Evolutionary conservation across 1,140 invertebrate species (phyloP).

Genomic region (Bathynomus jamesi): DNA sequence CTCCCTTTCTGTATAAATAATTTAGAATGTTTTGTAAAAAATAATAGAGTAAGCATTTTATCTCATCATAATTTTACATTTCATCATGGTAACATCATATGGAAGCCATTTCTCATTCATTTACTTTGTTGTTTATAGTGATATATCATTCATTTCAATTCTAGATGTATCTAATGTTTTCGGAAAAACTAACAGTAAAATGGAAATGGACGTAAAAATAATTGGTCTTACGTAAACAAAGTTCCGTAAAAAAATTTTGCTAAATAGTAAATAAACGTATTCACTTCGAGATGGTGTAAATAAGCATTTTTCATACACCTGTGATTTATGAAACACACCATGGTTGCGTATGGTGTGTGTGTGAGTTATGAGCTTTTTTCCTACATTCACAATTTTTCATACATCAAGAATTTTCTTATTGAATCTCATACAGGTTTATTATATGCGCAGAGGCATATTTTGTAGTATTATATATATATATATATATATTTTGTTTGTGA

Average conservation of each 20-base stretch:
- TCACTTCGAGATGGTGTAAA: too few species aligned
- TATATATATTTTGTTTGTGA: too few species aligned
- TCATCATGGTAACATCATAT: too few species aligned
- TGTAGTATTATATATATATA: neutral
- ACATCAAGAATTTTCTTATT: neutral
- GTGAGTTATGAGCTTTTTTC: neutral
- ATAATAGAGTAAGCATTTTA: constrained; percentile 20
- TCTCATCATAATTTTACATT: constrained; percentile 21
- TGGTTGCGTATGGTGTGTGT: neutral
- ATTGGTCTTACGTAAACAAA: neutral
- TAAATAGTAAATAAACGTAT: neutral
- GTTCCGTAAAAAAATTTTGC: neutral
- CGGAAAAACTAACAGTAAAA: neutral
- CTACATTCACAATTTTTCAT: neutral
- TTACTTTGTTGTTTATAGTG: constrained; percentile 9
- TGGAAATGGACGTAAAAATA: too few species aligned
- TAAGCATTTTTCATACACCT: too few species aligned
- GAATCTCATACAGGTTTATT: neutral
- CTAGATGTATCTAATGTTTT: constrained; percentile 7
- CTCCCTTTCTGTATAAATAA: neutral
- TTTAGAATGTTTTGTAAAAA: constrained; percentile 25
- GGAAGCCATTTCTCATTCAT: constrained; percentile 15
- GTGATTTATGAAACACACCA: too few species aligned
- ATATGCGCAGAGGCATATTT: neutral
- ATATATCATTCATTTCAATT: constrained; percentile 17